Evolutionary conservation across 1,140 invertebrate genomes (phyloP).

Genomic region (Leptopilina clavipes): DNA sequence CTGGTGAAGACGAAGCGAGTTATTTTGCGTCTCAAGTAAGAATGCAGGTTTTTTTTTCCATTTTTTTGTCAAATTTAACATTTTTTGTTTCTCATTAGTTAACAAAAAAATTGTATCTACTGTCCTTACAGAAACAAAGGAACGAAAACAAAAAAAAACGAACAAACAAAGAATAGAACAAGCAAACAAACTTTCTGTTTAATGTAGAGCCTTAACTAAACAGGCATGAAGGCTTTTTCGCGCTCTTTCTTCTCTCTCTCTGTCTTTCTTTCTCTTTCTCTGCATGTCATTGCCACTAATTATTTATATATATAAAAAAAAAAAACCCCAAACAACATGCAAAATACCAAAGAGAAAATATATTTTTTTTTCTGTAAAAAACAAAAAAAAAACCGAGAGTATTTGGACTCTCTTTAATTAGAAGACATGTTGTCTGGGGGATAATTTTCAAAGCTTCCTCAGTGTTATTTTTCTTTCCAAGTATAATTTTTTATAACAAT

Average conservation of each 20-base stretch:
- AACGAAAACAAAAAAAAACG: no score
- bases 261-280: not conserved
- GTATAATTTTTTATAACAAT: not conserved
- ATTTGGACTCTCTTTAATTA: not conserved
- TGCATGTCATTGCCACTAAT: conserved; percentile 31
- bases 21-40: conserved; percentile 48
- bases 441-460: conserved; percentile 2
- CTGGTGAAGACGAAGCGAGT: conserved; percentile 60
- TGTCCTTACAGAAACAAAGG: not conserved
- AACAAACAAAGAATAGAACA: no score
- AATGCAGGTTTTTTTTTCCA: conserved; percentile 51
- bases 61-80: conserved; percentile 52
- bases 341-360: conserved; percentile 17
- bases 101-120: not conserved
- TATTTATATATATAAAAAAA: not conserved
- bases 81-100: conserved; percentile 3
- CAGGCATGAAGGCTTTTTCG: conserved; percentile 34
- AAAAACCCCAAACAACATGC: conserved; percentile 9
- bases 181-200: not conserved
- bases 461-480: not conserved
- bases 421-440: conserved; percentile 17
- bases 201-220: conserved; percentile 37
- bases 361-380: not conserved
- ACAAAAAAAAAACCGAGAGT: not conserved
- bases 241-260: not conserved